Base-by-base conservation (phyloP, 2,888 invertebrate genomes). In the Phengaris arion region DNA sequence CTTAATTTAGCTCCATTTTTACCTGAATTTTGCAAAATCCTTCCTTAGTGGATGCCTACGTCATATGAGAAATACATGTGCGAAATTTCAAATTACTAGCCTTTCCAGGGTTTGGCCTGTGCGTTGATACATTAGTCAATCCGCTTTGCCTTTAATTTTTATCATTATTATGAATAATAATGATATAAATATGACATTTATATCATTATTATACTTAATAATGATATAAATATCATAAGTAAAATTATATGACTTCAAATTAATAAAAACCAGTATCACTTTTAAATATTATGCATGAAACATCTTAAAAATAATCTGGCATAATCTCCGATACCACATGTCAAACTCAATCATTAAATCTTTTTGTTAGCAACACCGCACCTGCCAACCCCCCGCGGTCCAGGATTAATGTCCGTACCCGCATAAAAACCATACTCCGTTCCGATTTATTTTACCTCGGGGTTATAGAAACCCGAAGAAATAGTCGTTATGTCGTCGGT, bases 361-460 rank as follows among this genome's bases (percentile, higher is more conserved):
- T 81, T 79, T 80, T 84, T 85, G 85, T 83, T 81, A 80, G 81
- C 79, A 81, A 81, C 80, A 80, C 81, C 79, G 82, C 91, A 91
- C 91, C 91, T 91, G 91, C 89, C 89, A 84, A 81, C 82, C 85
- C 88, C 91, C 90, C 85, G 86, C 86, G 77, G 89, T 81, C 87
- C 80, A 80, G 89, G 89, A 91, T 90, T 90, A 91, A 90, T 88
- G 64, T 35, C 64, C 59, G 10, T 35, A 12, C 45, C 64, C 35
- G 64, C 35, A 35, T 45, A 64, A 35, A 64, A 64, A 64, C 64
- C 6, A 64, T 12, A 64, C 12, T 64, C 35, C 22, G 15, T 51
- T 8, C 57, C 8, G 8, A 45, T 10, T 64, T 64, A 64, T 45
- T 64, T 12, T 12, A 64, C 12, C 35, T 6, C 35, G 5, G 12